Conservation (phyloP, 1,140 invertebrate species). For the Leptinotarsa texana region DNA sequence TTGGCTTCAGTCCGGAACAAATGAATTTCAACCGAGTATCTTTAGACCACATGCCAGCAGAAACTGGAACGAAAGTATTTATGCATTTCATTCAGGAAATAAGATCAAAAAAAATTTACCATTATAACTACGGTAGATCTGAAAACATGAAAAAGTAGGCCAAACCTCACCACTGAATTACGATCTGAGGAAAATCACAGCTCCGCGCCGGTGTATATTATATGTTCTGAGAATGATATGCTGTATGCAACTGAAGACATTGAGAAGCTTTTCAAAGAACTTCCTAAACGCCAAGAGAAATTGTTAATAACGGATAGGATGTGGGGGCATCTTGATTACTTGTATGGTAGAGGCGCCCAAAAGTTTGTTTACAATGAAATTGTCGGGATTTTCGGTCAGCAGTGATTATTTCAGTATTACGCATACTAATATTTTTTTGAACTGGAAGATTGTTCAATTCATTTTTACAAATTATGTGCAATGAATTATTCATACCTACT, state of each 20-base stretch:
- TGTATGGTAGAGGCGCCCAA: neutral
- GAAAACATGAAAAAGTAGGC: constrained; percentile 62
- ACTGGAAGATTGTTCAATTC: too few species aligned
- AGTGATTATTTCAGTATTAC: neutral
- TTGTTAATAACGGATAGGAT: neutral
- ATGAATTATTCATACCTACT: too few species aligned
- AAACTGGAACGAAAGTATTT: constrained; percentile 21
- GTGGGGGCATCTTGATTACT: neutral
- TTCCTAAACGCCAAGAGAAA: neutral
- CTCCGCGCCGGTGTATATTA: constrained; percentile 69
- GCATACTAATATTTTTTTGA: too few species aligned
- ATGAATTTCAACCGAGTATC: neutral
- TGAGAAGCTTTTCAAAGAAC: neutral
- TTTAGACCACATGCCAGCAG: constrained; percentile 9
- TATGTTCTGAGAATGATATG: constrained; percentile 58
- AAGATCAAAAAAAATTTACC: constrained; percentile 51
- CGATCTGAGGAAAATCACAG: constrained; percentile 62
- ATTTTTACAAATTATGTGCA: too few species aligned
- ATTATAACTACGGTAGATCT: constrained; percentile 61
- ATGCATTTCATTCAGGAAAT: constrained; percentile 27
- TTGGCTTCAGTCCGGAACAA: neutral
- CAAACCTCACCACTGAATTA: constrained; percentile 62
- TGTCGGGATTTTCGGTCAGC: neutral
- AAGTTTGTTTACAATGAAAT: neutral
- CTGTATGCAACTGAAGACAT: neutral